phyloP scores from a whole-genome alignment of 2,888 invertebrate species.

The Drosophila aldrichi region DNA sequence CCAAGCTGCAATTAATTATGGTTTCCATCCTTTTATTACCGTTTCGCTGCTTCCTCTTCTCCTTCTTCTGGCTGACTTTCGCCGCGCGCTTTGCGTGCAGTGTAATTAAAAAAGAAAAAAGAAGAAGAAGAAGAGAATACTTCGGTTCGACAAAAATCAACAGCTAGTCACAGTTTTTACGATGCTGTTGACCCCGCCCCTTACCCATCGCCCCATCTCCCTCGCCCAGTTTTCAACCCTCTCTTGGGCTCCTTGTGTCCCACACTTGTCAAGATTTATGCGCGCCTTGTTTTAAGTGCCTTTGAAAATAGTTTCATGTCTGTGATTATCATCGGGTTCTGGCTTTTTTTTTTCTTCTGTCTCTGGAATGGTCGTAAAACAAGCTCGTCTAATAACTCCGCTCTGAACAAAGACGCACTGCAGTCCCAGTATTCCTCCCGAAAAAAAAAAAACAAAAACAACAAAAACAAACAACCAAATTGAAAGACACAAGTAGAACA shows the following conservation, averaged over 20 bases:
- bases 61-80: constrained; percentile 51
- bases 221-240: neutral
- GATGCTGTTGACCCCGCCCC: constrained; percentile 36
- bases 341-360: neutral
- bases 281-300: constrained; percentile 69
- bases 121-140: neutral
- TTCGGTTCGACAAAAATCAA: constrained; percentile 31
- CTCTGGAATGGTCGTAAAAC: constrained; percentile 25
- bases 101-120: constrained; percentile 55
- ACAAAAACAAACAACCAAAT: neutral
- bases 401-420: constrained; percentile 35
- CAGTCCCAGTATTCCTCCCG: constrained; percentile 10
- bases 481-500: constrained; percentile 2
- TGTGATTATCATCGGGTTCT: constrained; percentile 62
- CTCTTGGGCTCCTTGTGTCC: constrained; percentile 19
- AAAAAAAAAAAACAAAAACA: constrained; percentile 4
- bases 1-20: constrained; percentile 64
- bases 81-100: constrained; percentile 46
- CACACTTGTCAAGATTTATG: constrained; percentile 68
- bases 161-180: constrained; percentile 60
- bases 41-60: constrained; percentile 1
- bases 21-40: constrained; percentile 45
- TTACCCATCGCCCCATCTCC: neutral
- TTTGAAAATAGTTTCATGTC: constrained; percentile 73
- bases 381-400: constrained; percentile 40